phyloP scores from a whole-genome alignment of 2,888 invertebrate genomes.

The Atherix ibis region DNA sequence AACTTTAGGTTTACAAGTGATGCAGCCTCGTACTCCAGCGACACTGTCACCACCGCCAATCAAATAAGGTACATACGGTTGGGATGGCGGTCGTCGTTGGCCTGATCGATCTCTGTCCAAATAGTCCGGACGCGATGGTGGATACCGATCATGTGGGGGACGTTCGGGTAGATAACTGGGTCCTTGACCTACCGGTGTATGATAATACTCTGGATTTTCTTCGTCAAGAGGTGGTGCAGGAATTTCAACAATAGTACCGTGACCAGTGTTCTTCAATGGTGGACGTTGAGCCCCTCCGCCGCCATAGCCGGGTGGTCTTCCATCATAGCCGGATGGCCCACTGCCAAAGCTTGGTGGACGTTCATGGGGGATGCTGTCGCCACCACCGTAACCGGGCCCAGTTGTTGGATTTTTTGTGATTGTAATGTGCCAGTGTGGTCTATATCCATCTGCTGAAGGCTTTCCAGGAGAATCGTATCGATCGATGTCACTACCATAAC shows the following conservation, averaged over 20 bases:
- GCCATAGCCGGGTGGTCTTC: conserved; percentile 16
- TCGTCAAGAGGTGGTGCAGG: no score
- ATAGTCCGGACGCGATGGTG: conserved; percentile 22
- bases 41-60: conserved; percentile 37
- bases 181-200: conserved; percentile 18
- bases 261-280: conserved; percentile 17
- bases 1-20: no score
- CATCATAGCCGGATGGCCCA: conserved; percentile 24
- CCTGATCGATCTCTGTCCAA: conserved; percentile 18
- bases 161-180: not conserved
- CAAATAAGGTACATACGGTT: conserved; percentile 39
- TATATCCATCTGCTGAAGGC: no score
- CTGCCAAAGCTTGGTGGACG: conserved; percentile 23
- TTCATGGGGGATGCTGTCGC: conserved; percentile 22
- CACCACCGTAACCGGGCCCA: conserved; percentile 14
- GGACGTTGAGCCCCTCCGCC: conserved; percentile 22
- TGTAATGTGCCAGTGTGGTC: no score
- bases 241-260: conserved; percentile 28
- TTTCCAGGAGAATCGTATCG: conserved; percentile 2
- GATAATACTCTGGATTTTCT: conserved; percentile 17
- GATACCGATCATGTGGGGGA: conserved; percentile 18
- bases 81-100: conserved; percentile 24
- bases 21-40: no score
- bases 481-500: no score
- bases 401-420: no score